Evolutionary conservation across 2,888 invertebrate species (phyloP).

Genomic region (Drosophila barbarae): DNA sequence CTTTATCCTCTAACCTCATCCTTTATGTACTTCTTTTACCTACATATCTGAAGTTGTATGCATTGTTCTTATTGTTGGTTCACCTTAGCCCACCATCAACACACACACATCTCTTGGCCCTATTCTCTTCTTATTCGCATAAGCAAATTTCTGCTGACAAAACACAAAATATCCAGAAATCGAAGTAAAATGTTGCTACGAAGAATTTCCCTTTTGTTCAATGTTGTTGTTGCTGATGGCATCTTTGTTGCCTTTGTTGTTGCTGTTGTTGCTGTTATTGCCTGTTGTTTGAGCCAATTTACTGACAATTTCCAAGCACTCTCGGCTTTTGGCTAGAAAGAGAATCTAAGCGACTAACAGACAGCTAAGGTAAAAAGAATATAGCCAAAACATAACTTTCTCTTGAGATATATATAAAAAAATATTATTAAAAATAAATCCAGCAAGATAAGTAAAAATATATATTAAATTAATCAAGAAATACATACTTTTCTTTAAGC

Average conservation of each 20-base stretch:
- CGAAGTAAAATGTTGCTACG: conserved; percentile 68
- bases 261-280: conserved; percentile 54
- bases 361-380: not conserved
- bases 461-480: not conserved
- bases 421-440: not conserved
- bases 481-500: accelerated
- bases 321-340: conserved; percentile 33
- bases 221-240: conserved; percentile 34
- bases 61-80: conserved; percentile 47
- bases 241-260: conserved; percentile 36
- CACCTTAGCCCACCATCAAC: conserved; percentile 38
- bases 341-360: conserved; percentile 47
- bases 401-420: not conserved
- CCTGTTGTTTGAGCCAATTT: conserved; percentile 72
- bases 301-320: conserved; percentile 71
- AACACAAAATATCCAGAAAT: conserved; percentile 67
- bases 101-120: conserved; percentile 28
- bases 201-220: conserved; percentile 55
- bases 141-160: conserved; percentile 72
- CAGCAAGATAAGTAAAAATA: not conserved
- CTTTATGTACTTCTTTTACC: conserved; percentile 1
- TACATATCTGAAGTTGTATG: conserved; percentile 23
- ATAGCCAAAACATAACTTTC: accelerated
- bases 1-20: not conserved
- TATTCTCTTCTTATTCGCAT: conserved; percentile 33